Percentiles rank a stretch among this genome's conserved stretches.
Conservation (phyloP, 2,113 vertebrate species). For the Oxyura jamaicensis region DNA sequence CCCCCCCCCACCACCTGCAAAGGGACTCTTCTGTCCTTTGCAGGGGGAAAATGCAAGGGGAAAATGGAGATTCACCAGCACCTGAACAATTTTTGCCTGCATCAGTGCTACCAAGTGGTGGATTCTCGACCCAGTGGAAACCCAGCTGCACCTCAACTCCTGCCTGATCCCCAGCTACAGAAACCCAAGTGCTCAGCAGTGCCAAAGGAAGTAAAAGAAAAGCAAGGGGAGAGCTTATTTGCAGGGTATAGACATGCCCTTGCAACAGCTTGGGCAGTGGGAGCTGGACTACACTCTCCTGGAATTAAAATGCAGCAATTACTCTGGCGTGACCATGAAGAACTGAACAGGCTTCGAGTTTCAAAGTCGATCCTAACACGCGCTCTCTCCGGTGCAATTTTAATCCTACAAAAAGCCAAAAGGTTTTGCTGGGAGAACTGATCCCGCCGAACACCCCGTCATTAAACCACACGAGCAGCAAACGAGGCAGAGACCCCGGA, state of each 20-base stretch:
- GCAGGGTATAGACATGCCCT: not conserved
- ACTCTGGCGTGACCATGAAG: not conserved
- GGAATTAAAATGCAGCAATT: not conserved
- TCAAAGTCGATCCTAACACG: not conserved
- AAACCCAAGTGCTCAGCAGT: not conserved
- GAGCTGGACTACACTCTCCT: not conserved
- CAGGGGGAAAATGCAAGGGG: not conserved
- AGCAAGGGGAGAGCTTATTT: not conserved
- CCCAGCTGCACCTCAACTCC: not conserved
- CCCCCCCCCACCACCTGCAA: not conserved
- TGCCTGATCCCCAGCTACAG: not conserved
- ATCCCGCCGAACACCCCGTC: not conserved
- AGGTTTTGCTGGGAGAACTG: not conserved
- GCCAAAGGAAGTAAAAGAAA: not conserved
- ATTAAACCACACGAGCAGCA: not conserved
- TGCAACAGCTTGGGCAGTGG: not conserved
- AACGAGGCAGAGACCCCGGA: not conserved
- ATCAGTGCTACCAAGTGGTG: not conserved
- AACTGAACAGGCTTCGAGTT: not conserved
- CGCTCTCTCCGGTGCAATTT: rapidly evolving
- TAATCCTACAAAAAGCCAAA: not conserved
- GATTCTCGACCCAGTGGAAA: not conserved
- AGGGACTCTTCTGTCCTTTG: not conserved
- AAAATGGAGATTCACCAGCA: not conserved
- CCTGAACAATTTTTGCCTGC: not conserved